phyloP scores from a whole-genome alignment of 2,797 vertebrate species.

The Cossypha heuglini region DNA sequence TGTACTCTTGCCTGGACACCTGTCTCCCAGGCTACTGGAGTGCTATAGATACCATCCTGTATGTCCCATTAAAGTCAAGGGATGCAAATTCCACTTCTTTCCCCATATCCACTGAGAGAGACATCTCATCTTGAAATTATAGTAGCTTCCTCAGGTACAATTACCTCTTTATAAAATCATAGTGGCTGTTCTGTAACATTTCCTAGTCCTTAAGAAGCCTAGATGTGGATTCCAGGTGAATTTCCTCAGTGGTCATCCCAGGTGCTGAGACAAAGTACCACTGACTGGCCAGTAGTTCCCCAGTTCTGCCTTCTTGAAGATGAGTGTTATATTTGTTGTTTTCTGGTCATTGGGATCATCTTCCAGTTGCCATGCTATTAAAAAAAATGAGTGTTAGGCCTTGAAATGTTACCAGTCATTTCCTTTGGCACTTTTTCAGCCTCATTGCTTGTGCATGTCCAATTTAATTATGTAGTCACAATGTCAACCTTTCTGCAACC shows the following conservation, averaged over 20 bases:
- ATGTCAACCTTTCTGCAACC: not conserved
- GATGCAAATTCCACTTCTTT: not conserved
- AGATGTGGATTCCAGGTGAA: not conserved
- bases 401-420: not conserved
- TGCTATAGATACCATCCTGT: accelerated
- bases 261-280: not conserved
- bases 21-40: too few relatives aligned
- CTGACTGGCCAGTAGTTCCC: not conserved
- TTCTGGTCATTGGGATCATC: not conserved
- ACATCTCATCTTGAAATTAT: not conserved
- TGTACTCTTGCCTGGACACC: not conserved
- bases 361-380: not conserved
- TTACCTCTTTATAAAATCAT: not conserved
- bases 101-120: too few relatives aligned
- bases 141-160: not conserved
- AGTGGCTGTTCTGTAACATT: not conserved
- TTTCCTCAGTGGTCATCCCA: not conserved
- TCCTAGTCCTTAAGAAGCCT: not conserved
- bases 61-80: not conserved
- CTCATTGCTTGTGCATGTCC: not conserved
- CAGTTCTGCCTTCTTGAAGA: not conserved
- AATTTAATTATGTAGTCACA: not conserved
- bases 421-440: not conserved
- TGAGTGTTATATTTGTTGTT: not conserved
- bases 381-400: not conserved